Evolutionary conservation across 2,888 invertebrate species (phyloP), one percentile per base, ranked within the genome.

Genomic region (Trichogramma dendrolimi): DNA sequence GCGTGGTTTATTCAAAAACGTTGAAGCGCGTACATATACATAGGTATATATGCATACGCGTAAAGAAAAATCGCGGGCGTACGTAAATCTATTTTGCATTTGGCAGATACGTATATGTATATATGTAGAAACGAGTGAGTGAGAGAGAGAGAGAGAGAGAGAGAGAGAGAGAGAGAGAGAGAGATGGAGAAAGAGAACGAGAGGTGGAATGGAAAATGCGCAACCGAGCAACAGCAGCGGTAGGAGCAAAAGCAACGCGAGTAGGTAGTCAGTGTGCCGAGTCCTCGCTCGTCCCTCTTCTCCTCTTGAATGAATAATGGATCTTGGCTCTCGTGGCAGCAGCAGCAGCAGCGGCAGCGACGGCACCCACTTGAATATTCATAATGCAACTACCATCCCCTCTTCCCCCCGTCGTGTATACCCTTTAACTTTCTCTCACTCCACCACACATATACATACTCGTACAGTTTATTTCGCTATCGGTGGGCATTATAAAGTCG

Each of bases 281-380:
- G 69, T 71, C 68, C 67, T 27, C 27, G 27, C 27, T 27, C 27
- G 27, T 27, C 27, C 27, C 27, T 27, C 27, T 27, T 27, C 27
- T 27, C 27, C 27, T 27, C 27, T 27, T 27, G 70, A 72, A 78
- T 78, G 77, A 78, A 78, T 78, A 78, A 78, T 78, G 78, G 75
- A 78, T 77, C 68, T 48, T 14, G 11, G 14, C 6, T 14, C 48
- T 5, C n/a, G 27, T 39, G 39, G 38, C 57, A 38, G 14, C 50
- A 49, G 14, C 47, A 47, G 39, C 42, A 14, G 42, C 59, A 6
- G 8, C 60, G 8, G 53, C 58, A 55, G 57, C 46, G 55, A 27
- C 27, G 62, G 60, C 57, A 48, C 62, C 58, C 63, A 43, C 55
- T 65, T 71, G 69, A 71, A 70, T 70, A 69, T 71, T 71, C 71